These are phyloP conservation scores for Branchipolynoe longqiensis DNA, from an alignment of 2,888 invertebrate genomes.

Conservation along the genomic window DNA sequence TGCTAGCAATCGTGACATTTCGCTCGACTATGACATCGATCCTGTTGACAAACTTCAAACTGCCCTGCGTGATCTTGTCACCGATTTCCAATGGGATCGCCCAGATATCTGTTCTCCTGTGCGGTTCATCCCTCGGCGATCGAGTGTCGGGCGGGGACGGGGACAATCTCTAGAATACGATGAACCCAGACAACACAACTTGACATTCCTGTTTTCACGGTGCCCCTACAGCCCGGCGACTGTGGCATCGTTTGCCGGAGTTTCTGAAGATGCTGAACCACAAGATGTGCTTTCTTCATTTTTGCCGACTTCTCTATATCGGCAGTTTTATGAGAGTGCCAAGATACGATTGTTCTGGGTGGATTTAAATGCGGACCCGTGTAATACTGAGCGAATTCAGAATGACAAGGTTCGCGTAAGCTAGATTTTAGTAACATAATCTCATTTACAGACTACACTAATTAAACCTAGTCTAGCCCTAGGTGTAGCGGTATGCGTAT, in stretches of 20 bases:
- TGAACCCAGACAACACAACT: constrained; percentile 25
- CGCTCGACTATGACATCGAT: neutral
- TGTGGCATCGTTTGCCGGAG: constrained; percentile 14
- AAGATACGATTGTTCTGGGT: constrained; percentile 36
- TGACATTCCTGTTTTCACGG: constrained; percentile 32
- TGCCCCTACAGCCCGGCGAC: constrained; percentile 1
- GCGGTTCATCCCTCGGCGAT: neutral
- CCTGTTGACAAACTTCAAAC: constrained; percentile 39
- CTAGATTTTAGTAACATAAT: too few species aligned
- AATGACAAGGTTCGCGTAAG: neutral
- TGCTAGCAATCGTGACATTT: neutral
- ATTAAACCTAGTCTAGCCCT: too few species aligned
- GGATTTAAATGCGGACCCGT: constrained; percentile 22
- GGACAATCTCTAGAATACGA: neutral
- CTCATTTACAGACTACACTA: too few species aligned
- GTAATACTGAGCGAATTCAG: neutral
- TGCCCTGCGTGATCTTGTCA: constrained; percentile 46
- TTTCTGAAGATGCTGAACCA: constrained; percentile 2
- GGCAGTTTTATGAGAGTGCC: constrained; percentile 42
- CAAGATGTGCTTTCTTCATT: constrained; percentile 39
- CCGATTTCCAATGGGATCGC: constrained; percentile 40
- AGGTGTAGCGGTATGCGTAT: too few species aligned
- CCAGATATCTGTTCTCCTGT: constrained; percentile 39
- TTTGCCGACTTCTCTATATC: constrained; percentile 21
- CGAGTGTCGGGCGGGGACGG: neutral